Percentiles rank a stretch among this genome's conserved stretches.
Conservation (phyloP, 2,797 vertebrate species). For the Columba guinea region DNA sequence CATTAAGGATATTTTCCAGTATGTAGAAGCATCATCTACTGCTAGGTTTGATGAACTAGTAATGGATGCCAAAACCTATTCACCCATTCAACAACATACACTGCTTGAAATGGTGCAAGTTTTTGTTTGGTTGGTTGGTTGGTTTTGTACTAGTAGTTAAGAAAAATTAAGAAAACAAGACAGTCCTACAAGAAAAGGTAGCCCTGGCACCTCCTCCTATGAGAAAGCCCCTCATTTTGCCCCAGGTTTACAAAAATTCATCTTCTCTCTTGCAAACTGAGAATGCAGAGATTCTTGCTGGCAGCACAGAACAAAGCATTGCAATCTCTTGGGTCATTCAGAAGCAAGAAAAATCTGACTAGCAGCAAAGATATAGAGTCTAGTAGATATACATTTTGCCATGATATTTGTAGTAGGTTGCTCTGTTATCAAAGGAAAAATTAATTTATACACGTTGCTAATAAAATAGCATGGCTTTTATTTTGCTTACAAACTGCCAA, state of each 20-base stretch:
- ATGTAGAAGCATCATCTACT: not conserved
- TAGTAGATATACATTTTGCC: not conserved
- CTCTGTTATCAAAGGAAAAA: slow-evolving; percentile 2
- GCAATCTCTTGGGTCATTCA: not conserved
- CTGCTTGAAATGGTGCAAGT: not conserved
- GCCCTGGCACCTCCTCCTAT: not conserved
- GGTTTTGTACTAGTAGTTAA: not conserved
- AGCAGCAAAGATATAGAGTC: not conserved
- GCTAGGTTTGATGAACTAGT: not conserved
- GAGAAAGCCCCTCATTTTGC: not conserved
- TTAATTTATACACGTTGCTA: not conserved
- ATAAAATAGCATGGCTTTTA: not conserved
- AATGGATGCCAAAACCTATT: not conserved
- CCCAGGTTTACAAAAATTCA: not conserved
- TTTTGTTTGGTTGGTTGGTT: not conserved
- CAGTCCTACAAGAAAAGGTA: not conserved
- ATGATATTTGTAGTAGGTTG: not conserved
- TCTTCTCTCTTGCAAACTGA: not conserved
- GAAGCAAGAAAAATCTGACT: not conserved
- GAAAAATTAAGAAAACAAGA: not conserved
- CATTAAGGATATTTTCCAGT: not conserved
- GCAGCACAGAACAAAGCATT: not conserved
- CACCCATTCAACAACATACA: not conserved
- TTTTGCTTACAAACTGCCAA: slow-evolving; percentile 18
- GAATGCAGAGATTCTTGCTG: not conserved